Base-by-base conservation (phyloP, 2,888 invertebrate genomes). In the Neria commutata region DNA sequence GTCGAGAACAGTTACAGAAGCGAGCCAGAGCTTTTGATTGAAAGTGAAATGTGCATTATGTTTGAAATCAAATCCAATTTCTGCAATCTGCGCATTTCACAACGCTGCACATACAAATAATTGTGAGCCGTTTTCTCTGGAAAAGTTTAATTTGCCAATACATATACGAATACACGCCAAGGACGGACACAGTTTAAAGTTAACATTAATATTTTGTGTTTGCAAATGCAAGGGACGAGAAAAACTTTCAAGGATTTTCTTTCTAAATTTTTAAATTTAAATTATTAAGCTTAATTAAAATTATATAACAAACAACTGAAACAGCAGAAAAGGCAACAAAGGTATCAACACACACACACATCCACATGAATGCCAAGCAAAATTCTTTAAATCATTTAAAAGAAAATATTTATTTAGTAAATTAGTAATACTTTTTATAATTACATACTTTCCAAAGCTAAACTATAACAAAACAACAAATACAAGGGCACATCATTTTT, bases 111-210 rank as follows among this genome's bases (percentile, higher is more conserved):
- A n/a, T n/a, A n/a, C n/a, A n/a, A n/a, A n/a, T n/a, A n/a, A n/a
- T n/a, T n/a, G n/a, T n/a, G n/a, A n/a, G n/a, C n/a, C n/a, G n/a
- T 42, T 19, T 42, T 42, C 42, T 42, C 21, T 21, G 21, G 21
- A 19, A 29, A n/a, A n/a, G n/a, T n/a, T n/a, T n/a, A n/a, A n/a
- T n/a, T n/a, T n/a, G n/a, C n/a, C n/a, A n/a, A n/a, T n/a, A n/a
- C n/a, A n/a, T n/a, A n/a, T n/a, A n/a, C n/a, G n/a, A n/a, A n/a
- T n/a, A n/a, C n/a, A n/a, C n/a, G n/a, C n/a, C n/a, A n/a, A 58
- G 58, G 46, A 65, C 67, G 71, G 75, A 75, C 75, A 75, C 75
- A 75, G 75, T 75, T 75, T 73, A 21, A 75, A 75, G 75, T 75
- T 75, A 75, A 75, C 75, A 75, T 73, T 75, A 72, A 73, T 75